A percentile compares a stretch with the other conserved stretches of the same genome.
These are phyloP conservation scores for Lymantria dispar DNA, from an alignment of 2,888 invertebrate species.

Conservation along the genomic window DNA sequence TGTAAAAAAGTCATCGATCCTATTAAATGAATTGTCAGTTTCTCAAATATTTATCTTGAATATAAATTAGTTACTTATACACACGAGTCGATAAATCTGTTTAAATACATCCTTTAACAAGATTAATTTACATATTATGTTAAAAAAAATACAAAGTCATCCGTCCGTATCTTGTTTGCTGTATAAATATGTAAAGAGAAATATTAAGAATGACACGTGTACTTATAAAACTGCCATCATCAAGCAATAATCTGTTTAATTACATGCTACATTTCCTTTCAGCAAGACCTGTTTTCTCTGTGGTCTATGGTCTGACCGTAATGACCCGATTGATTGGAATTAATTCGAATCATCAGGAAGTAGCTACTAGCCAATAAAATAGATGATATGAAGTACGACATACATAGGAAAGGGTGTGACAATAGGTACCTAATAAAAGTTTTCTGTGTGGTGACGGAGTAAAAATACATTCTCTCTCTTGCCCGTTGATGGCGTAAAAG, in stretches of 20 bases:
- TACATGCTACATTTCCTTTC: background rate
- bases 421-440: no score
- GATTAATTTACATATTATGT: conserved; percentile 28
- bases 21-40: conserved; percentile 8
- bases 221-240: background rate
- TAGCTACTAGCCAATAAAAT: no score
- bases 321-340: no score
- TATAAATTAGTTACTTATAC: conserved; percentile 1
- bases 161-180: conserved; percentile 1
- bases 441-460: no score
- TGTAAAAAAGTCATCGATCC: background rate
- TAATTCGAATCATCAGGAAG: no score
- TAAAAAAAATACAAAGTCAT: conserved; percentile 5
- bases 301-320: no score
- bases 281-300: no score
- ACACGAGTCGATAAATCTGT: conserved; percentile 8
- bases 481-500: no score
- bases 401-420: no score
- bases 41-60: conserved; percentile 11
- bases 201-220: background rate
- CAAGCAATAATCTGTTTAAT: background rate
- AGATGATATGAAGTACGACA: no score
- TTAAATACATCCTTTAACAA: conserved; percentile 10
- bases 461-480: no score
- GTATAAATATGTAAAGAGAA: conserved; percentile 3